These are phyloP conservation scores for Chaetodon trifascialis DNA, from an alignment of 2,113 vertebrate genomes.

Conservation along the genomic window DNA sequence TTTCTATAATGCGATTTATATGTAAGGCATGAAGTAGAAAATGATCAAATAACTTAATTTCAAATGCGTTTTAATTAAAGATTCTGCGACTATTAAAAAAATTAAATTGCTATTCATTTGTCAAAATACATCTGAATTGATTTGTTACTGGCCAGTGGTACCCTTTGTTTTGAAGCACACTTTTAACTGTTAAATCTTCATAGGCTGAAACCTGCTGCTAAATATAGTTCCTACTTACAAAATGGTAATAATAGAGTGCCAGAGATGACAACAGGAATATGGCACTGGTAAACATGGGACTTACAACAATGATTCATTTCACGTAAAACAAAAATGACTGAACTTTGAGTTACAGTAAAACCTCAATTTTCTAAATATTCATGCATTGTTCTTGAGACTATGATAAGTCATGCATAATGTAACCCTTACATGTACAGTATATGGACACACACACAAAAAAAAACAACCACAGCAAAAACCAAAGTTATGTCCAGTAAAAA, in stretches of 20 bases:
- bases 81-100: not conserved
- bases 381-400: conserved; percentile 42
- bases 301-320: not conserved
- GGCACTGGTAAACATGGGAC: conserved; percentile 12
- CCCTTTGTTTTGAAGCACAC: not conserved
- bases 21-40: not conserved
- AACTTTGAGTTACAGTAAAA: conserved; percentile 24
- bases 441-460: conserved; percentile 66
- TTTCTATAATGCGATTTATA: not conserved
- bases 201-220: not conserved
- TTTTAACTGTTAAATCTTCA: conserved; percentile 16
- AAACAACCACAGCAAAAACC: not conserved
- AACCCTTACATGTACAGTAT: conserved; percentile 15
- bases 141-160: not conserved
- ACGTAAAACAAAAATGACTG: conserved; percentile 31
- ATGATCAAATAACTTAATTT: not conserved
- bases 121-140: not conserved
- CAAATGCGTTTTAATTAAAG: not conserved
- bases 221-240: conserved; percentile 11
- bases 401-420: conserved; percentile 53
- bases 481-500: conserved; percentile 72
- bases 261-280: not conserved
- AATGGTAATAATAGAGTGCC: not conserved
- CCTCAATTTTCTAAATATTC: not conserved
- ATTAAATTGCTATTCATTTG: not conserved